phyloP scores from a whole-genome alignment of 2,113 vertebrate species.

The Lates calcarifer region DNA sequence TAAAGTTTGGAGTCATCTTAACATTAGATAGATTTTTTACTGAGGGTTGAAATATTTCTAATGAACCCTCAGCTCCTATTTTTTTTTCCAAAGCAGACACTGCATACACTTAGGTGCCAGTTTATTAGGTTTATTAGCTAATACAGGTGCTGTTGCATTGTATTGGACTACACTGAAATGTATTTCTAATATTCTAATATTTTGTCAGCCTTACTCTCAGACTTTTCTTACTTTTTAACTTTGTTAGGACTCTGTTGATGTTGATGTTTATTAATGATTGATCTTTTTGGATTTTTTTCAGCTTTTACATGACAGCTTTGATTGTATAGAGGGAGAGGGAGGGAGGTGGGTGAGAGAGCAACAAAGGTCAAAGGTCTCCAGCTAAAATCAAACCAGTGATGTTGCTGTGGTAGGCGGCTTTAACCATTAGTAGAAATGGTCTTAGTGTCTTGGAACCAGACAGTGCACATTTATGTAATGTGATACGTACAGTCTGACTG shows the following conservation, averaged over 20 bases:
- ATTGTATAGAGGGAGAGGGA: background rate
- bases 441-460: slow-evolving; percentile 2
- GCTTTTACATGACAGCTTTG: background rate
- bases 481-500: background rate
- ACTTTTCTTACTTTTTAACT: too few species aligned
- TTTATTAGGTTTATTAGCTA: background rate
- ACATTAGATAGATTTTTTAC: background rate
- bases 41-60: background rate
- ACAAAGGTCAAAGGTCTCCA: slow-evolving; percentile 12
- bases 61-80: background rate
- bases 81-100: background rate
- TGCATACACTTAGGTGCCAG: background rate
- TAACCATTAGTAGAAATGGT: background rate
- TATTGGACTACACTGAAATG: too few species aligned
- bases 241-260: too few species aligned
- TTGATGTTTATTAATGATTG: too few species aligned
- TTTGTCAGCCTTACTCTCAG: too few species aligned
- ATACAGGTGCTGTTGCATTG: too few species aligned
- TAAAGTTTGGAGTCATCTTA: slow-evolving; percentile 10
- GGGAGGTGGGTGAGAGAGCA: background rate
- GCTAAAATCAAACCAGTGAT: background rate
- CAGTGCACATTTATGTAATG: background rate
- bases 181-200: too few species aligned
- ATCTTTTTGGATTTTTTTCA: too few species aligned
- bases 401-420: background rate